Base-by-base conservation (phyloP, 2,888 invertebrate genomes). In the Apamea monoglypha region DNA sequence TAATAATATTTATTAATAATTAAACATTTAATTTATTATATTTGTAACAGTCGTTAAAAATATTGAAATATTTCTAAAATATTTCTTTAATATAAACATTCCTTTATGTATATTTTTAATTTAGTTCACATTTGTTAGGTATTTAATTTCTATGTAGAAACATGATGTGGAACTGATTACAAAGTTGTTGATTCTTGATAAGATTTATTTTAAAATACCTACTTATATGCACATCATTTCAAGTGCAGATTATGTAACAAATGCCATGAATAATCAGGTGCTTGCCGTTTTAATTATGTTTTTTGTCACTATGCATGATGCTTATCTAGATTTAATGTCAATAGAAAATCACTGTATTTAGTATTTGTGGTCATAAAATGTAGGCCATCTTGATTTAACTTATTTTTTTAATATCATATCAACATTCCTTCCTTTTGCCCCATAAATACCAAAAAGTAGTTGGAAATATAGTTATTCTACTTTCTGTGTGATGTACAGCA, bases 121-220 rank as follows among this genome's bases (percentile, higher is more conserved):
- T 67, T 63, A 3, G 44, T 50, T 36, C 16, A n/a, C 16, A n/a
- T 18, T 4, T 69, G 12, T 44, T 53, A 32, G 16, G 25, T 44
- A 76, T 40, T 61, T 40, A 29, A 50, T 61, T 78, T 40, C 18
- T 44, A 32, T 16, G 8, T 47, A 47, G n/a, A 50, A 47, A 53
- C 53, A 53, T 40, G 56, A 67, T 59, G 21, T 61, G 44, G 40
- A 50, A 67, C 29, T n/a, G 21, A 67, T 81, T 44, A 73, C 3
- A n/a, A 47, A 59, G 64, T 73, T 59, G 5, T 50, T 80, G 47
- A 66, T 66, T 70, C 53, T 36, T 71, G n/a, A 71, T 53, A 56
- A 64, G 44, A 25, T 53, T 56, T 76, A 32, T 53, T 64, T 47
- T 56, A 32, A 36, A 36, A 64, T 67, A 47, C 72, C 29, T 87